Conservation (phyloP, 2,888 invertebrate species). For the Xestia rhomboidea region DNA sequence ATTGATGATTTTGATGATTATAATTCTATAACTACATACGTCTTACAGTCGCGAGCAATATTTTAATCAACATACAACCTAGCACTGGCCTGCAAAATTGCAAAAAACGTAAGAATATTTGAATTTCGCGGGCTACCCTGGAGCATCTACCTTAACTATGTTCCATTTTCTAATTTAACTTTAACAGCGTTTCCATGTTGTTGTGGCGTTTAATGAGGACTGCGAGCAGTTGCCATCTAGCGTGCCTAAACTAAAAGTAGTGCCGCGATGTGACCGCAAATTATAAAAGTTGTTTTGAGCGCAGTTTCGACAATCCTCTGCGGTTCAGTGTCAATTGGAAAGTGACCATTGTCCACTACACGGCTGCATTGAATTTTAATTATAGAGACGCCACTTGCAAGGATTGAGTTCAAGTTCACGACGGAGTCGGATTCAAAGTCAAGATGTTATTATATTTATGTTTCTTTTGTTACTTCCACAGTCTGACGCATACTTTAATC, state of each 20-base stretch:
- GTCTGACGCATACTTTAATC: neutral
- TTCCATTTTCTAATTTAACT: conserved; percentile 59
- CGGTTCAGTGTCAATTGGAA: conserved; percentile 71
- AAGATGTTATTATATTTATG: neutral
- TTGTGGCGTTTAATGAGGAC: conserved; percentile 71
- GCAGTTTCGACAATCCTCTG: conserved; percentile 66
- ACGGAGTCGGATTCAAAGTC: conserved; percentile 4
- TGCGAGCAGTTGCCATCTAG: conserved; percentile 65
- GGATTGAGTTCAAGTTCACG: conserved; percentile 34
- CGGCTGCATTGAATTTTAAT: conserved; percentile 69
- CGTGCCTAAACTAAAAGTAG: conserved; percentile 66
- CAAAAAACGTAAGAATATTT: too few species aligned
- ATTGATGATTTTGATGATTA: too few species aligned
- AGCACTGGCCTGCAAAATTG: too few species aligned
- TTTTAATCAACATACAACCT: too few species aligned
- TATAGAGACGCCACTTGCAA: conserved; percentile 43
- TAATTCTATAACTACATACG: too few species aligned
- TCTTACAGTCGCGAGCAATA: too few species aligned
- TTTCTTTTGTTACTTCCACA: neutral
- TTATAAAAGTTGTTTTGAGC: conserved; percentile 76
- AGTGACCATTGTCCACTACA: conserved; percentile 68
- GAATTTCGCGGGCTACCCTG: too few species aligned
- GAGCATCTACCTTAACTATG: conserved; percentile 6
- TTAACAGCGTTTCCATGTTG: conserved; percentile 64
- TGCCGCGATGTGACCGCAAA: conserved; percentile 69